Evolutionary conservation across 2,113 vertebrate genomes (phyloP), one percentile per base, ranked within the genome.

Genomic region (Puma concolor): DNA sequence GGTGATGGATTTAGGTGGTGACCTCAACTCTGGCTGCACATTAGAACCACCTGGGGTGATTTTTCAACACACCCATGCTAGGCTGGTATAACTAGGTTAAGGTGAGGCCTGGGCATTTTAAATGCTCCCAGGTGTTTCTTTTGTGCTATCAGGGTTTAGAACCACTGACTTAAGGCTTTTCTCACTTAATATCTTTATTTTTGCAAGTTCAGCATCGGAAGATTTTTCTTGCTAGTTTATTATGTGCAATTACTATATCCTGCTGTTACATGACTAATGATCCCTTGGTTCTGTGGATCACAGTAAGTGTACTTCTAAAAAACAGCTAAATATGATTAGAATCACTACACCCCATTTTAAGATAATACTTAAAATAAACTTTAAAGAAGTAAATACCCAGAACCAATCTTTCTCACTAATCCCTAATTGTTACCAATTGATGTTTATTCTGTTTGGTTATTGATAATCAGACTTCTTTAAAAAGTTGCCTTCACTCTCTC

Each of bases 121-220:
- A 54, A 44, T 29, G 71, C 23, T 66, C 52, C 57, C 48, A 41
- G 77, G 79, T 87, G 48, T 67, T 92, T 88, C 27, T 64, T 72
- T 77, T 36, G 29, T 36, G 76, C 23, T 71, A 2, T 86, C 27
- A 81, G 80, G 60, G 10, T 91, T 93, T 72, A 91, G 89, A 97
- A 96, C 33, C 67, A 86, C 90, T 57, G 84, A 95, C 60, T 64
- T 94, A 88, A 96, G 96, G 25, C 5, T 71, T 97, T 96, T 88
- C 71, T 92, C n/a, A 71, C 66, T 92, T 97, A 90, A 85, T 95
- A 44, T 52, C 33, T 80, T 96, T 87, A 44, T 91, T 95, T 93
- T 93, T 97, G 97, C 91, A 91, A 92, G 71, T 77, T 97, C 60
- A 89, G 93, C 94, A 95, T 63, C 38, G 31, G 54, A 91, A 86